Conservation (phyloP, 2,888 invertebrate genomes). For the Agrotis puta region DNA sequence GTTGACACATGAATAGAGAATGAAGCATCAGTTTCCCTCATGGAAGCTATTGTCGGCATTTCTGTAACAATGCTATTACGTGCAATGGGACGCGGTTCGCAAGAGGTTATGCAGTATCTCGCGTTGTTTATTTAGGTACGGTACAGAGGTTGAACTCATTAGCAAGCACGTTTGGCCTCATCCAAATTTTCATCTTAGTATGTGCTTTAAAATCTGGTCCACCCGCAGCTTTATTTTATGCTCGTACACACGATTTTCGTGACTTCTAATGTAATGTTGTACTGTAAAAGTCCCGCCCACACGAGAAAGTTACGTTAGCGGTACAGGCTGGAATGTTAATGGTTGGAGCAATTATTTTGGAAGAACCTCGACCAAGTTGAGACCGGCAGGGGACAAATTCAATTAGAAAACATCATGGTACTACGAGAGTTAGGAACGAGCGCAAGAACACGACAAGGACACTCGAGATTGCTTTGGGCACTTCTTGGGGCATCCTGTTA, state of each 20-base stretch:
- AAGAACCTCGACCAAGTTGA: slow-evolving; percentile 71
- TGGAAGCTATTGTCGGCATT: slow-evolving; percentile 75
- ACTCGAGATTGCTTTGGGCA: slow-evolving; percentile 54
- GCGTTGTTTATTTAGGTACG: slow-evolving; percentile 54
- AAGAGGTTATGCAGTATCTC: slow-evolving; percentile 49
- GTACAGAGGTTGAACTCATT: slow-evolving; percentile 61
- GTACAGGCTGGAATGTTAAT: slow-evolving; percentile 82
- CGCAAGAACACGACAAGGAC: slow-evolving; percentile 61
- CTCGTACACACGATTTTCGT: slow-evolving; percentile 67
- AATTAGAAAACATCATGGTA: slow-evolving; percentile 68
- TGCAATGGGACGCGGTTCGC: slow-evolving; percentile 54
- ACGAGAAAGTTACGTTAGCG: slow-evolving; percentile 79
- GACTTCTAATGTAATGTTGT: slow-evolving; percentile 74
- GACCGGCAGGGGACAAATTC: slow-evolving; percentile 74
- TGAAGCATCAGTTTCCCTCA: slow-evolving; percentile 78
- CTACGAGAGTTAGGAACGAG: slow-evolving; percentile 45
- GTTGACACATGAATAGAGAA: slow-evolving; percentile 83
- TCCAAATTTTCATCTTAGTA: slow-evolving; percentile 40
- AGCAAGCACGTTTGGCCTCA: slow-evolving; percentile 47
- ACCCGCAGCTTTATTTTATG: slow-evolving; percentile 59
- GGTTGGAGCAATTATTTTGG: slow-evolving; percentile 80
- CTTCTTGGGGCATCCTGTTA: slow-evolving; percentile 47
- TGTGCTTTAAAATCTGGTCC: slow-evolving; percentile 48
- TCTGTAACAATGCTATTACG: slow-evolving; percentile 64
- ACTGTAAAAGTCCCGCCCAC: slow-evolving; percentile 73